Percentiles rank a stretch among this genome's conserved stretches.
These are phyloP conservation scores for Tachyglossus aculeatus DNA, from an alignment of 2,797 vertebrate species.

Conservation along the genomic window DNA sequence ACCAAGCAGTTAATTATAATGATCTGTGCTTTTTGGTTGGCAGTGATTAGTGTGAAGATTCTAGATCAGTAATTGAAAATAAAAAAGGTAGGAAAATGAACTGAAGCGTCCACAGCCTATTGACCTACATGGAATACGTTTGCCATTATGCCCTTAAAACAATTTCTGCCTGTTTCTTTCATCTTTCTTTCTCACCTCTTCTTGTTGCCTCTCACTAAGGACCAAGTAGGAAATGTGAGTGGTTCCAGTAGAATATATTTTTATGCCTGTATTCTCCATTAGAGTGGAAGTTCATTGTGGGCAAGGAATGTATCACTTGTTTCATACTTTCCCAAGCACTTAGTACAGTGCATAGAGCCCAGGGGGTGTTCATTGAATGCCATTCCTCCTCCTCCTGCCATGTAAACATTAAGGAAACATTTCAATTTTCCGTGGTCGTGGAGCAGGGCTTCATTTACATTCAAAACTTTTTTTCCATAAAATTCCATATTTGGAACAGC, in stretches of 20 bases:
- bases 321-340: too few relatives aligned
- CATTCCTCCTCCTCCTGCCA: neutral
- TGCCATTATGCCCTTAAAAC: neutral
- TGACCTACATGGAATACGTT: conserved; percentile 28
- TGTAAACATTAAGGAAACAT: conserved; percentile 60
- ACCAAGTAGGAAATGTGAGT: too few relatives aligned
- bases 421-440: conserved; percentile 53
- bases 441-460: conserved; percentile 56
- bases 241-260: too few relatives aligned
- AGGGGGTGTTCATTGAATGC: neutral
- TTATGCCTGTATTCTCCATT: too few relatives aligned
- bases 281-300: too few relatives aligned
- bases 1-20: conserved; percentile 41
- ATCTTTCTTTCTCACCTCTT: too few relatives aligned
- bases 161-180: conserved; percentile 12
- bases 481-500: conserved; percentile 47
- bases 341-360: too few relatives aligned
- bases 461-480: conserved; percentile 35
- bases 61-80: conserved; percentile 34
- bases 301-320: too few relatives aligned
- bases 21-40: conserved; percentile 7
- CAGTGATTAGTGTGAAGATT: conserved; percentile 36
- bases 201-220: too few relatives aligned
- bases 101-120: conserved; percentile 7
- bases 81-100: conserved; percentile 8